phyloP scores from a whole-genome alignment of 30 jellyfish, hydroid and myxozoan genomes.

The Clytia hemisphaerica region DNA sequence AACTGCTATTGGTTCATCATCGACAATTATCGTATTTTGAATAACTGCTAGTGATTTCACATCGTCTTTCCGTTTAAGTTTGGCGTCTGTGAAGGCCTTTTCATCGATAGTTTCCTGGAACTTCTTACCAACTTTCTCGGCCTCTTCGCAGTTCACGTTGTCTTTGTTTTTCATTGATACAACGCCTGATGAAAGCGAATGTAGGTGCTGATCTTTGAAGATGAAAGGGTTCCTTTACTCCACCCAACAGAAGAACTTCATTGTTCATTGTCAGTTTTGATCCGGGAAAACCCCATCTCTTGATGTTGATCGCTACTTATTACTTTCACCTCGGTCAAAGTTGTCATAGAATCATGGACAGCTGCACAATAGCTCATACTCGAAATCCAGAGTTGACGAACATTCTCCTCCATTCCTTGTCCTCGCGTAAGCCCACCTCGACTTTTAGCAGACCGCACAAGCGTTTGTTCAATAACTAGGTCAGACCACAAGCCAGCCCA shows the following conservation, averaged over 20 bases:
- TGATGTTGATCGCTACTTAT: constrained; percentile 39
- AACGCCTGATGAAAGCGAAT: too few species aligned
- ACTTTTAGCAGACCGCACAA: constrained; percentile 23
- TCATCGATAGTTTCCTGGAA: too few species aligned
- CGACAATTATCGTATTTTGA: constrained; percentile 20
- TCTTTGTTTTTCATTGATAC: too few species aligned
- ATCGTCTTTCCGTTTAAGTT: too few species aligned
- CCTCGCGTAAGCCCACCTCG: constrained; percentile 54
- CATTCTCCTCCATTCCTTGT: constrained; percentile 36
- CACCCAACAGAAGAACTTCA: constrained; percentile 31
- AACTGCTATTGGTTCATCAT: constrained; percentile 17
- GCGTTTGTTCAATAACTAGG: constrained; percentile 46
- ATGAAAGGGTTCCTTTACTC: too few species aligned
- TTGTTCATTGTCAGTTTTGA: constrained; percentile 22
- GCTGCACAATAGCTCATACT: constrained; percentile 29
- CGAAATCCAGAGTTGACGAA: constrained; percentile 25
- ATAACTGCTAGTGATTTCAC: too few species aligned
- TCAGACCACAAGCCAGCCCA: too few species aligned
- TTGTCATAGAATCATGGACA: constrained; percentile 47
- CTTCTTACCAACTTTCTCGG: too few species aligned
- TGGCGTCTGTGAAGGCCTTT: too few species aligned
- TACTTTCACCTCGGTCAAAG: constrained; percentile 6
- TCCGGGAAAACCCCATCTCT: constrained; percentile 33
- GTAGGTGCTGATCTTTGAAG: constrained; percentile 12
- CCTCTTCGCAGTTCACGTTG: constrained; percentile 48